Base-by-base conservation (phyloP, 2,113 vertebrate genomes). In the Lophura nycthemera region DNA sequence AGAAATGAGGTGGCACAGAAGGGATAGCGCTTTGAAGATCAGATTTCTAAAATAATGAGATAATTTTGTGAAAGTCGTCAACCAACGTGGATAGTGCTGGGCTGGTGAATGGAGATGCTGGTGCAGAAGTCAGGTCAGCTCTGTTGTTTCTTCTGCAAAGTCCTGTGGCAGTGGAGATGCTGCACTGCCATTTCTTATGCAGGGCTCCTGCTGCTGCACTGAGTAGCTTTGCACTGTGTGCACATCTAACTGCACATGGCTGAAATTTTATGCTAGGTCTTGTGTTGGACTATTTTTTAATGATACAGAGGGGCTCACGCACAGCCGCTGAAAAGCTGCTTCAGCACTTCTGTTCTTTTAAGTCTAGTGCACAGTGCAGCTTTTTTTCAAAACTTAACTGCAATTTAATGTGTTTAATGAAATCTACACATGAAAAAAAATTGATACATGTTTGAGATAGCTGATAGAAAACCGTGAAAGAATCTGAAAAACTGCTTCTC, bases 1-100 rank as follows among this genome's bases (percentile, higher is more conserved):
- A 63, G 66, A n/a, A 43, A 4, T 17, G 47, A 90, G 60, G 66
- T 66, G 72, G 84, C 84, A 34, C 79, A 76, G 84, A 81, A 94
- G 64, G 75, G 64, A 45, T 32, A 34, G 27, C 18, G 40, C 52
- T 30, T 84, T 59, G 64, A 38, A 88, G 75, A 61, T n/a, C n/a
- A n/a, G 45, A 71, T 67, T 76, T 85, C 40, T 43, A 40, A 70
- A 50, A 54, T 43, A 81, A 91, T n/a, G 75, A 50, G 74, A 34
- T 80, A 71, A 63, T 61, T 90, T 40, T 76, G 69, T 80, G 84
- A 43, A 56, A 30, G 22, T 56, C 29, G 7, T 61, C 88, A 84
- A 7, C 50, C 64, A 29, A 2, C 47, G 11, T 43, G 74, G 79
- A 1, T 70, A 30, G 6, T 60, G 25, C 27, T 64, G 67, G 56